Conservation (phyloP, 1,140 invertebrate species). For the Acromyrmex echinatior region DNA sequence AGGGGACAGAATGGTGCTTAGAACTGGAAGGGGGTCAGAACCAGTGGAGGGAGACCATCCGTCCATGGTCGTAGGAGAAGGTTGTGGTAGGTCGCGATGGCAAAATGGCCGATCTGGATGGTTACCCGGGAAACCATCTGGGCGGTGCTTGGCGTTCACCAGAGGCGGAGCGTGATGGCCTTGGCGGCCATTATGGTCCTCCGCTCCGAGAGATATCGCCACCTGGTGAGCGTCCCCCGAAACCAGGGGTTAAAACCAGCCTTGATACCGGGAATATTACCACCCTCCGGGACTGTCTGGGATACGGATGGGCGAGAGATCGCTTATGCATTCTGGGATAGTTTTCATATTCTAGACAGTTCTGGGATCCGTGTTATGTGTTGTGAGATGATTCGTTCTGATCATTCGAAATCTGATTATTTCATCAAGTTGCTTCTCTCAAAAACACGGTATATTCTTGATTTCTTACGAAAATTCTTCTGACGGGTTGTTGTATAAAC, state of each 20-base stretch:
- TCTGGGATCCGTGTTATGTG: not conserved
- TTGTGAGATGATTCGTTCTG: not conserved
- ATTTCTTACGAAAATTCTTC: not conserved
- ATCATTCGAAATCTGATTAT: not conserved
- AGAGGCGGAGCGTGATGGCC: slow-evolving; percentile 73
- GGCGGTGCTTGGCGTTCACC: slow-evolving; percentile 74
- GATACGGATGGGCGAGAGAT: slow-evolving; percentile 35
- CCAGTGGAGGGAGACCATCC: slow-evolving; percentile 12
- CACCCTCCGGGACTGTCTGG: slow-evolving; percentile 9
- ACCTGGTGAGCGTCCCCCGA: slow-evolving; percentile 68
- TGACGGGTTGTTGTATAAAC: not conserved
- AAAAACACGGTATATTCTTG: not conserved
- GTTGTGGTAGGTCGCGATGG: slow-evolving; percentile 81
- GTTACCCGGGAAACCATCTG: slow-evolving; percentile 80
- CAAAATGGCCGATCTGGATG: slow-evolving; percentile 81
- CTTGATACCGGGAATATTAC: slow-evolving; percentile 43
- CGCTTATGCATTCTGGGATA: slow-evolving; percentile 24
- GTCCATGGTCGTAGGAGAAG: slow-evolving; percentile 59
- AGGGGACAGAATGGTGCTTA: not conserved
- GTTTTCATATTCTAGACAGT: not conserved
- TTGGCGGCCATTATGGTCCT: slow-evolving; percentile 80
- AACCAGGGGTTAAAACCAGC: slow-evolving; percentile 31
- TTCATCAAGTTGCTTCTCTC: not conserved
- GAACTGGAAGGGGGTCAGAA: slow-evolving; percentile 5
- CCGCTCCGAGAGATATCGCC: slow-evolving; percentile 80